Conservation (phyloP, 2,888 invertebrate species). For the Loripinus fragilis region DNA sequence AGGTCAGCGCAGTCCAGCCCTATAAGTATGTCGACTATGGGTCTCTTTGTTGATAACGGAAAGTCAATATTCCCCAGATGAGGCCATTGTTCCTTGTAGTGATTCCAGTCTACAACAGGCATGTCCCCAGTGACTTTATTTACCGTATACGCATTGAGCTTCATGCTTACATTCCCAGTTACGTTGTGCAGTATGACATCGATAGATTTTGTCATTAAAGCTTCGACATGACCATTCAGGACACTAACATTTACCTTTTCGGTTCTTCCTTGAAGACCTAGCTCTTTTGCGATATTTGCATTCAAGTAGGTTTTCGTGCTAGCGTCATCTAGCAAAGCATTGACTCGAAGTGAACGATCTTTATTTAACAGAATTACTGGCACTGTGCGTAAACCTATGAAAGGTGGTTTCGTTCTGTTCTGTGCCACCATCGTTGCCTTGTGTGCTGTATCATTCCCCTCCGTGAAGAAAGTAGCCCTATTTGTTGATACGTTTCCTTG, state of each 20-base stretch:
- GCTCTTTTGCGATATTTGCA: too few species aligned
- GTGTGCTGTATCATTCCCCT: too few species aligned
- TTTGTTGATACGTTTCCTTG: background rate
- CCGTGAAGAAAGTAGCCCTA: background rate
- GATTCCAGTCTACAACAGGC: slow-evolving; percentile 17
- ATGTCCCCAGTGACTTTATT: too few species aligned
- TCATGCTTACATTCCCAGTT: slow-evolving; percentile 10
- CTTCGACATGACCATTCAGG: too few species aligned
- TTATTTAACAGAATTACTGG: too few species aligned
- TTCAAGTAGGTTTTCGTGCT: too few species aligned
- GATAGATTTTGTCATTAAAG: too few species aligned
- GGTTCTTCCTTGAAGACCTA: too few species aligned
- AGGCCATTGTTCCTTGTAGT: background rate
- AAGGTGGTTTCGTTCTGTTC: background rate
- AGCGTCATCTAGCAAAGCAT: too few species aligned
- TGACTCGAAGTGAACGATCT: too few species aligned
- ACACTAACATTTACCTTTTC: too few species aligned
- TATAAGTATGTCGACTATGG: slow-evolving; percentile 19
- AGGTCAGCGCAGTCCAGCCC: slow-evolving; percentile 18
- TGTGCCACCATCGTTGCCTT: slow-evolving; percentile 8
- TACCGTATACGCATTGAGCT: too few species aligned
- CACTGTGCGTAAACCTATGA: slow-evolving; percentile 19
- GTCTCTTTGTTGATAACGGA: slow-evolving; percentile 1
- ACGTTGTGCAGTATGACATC: background rate
- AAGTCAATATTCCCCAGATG: slow-evolving; percentile 23